Evolutionary conservation across 1,140 invertebrate species (phyloP).

Genomic region (Drosophila cardini): DNA sequence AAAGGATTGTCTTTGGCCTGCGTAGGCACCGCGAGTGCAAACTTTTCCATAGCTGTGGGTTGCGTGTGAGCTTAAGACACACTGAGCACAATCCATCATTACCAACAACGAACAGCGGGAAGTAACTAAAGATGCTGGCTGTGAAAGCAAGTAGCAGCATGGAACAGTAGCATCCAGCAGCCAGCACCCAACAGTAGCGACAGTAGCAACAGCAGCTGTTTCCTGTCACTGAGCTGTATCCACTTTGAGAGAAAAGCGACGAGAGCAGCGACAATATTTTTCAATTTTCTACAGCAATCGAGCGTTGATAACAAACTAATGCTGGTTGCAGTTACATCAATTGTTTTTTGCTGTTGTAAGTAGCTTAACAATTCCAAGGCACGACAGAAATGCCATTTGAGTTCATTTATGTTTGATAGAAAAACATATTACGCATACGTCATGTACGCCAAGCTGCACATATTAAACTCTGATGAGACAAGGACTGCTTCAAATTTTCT

Average conservation of each 20-base stretch:
- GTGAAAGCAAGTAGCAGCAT: constrained; percentile 24
- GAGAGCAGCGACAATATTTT: constrained; percentile 72
- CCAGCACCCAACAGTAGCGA: constrained; percentile 2
- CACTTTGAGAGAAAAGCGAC: constrained; percentile 37
- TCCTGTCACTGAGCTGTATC: constrained; percentile 40
- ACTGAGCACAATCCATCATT: constrained; percentile 76
- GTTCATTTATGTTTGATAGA: constrained; percentile 37
- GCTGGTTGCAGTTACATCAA: constrained; percentile 58
- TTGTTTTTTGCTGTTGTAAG: constrained; percentile 30
- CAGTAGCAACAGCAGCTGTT: constrained; percentile 36
- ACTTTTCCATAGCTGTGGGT: constrained; percentile 60
- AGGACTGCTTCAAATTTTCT: constrained; percentile 10
- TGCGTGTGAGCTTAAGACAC: constrained; percentile 72
- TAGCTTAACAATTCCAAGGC: constrained; percentile 29
- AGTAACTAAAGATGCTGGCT: constrained; percentile 13
- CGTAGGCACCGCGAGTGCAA: constrained; percentile 63
- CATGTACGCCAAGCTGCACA: constrained; percentile 25
- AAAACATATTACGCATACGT: constrained; percentile 35
- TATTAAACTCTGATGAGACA: constrained; percentile 13
- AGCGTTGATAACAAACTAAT: constrained; percentile 81
- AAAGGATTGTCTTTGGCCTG: constrained; percentile 47
- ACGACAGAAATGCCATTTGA: constrained; percentile 32
- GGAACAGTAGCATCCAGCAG: neutral
- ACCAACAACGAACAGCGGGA: constrained; percentile 35
- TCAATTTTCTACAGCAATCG: constrained; percentile 80